A percentile compares a stretch with the other conserved stretches of the same genome.
These are phyloP conservation scores for Callospermophilus lateralis DNA, from an alignment of 2,113 vertebrate species.

Conservation along the genomic window DNA sequence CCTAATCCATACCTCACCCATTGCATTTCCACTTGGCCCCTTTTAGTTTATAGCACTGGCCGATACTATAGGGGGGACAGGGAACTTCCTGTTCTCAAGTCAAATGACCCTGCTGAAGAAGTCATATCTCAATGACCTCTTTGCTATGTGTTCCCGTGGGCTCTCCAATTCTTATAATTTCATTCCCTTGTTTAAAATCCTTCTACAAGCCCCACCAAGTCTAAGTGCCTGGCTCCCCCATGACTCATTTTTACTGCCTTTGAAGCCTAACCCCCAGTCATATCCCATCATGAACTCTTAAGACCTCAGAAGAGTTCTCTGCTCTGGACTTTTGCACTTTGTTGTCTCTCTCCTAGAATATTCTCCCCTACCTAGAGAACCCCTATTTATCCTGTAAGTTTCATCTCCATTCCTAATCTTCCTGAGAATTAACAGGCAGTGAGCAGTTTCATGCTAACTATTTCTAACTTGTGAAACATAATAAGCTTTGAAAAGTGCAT, in stretches of 20 bases:
- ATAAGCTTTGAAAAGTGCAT: neutral
- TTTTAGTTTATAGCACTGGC: neutral
- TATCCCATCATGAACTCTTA: neutral
- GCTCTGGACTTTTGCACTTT: neutral
- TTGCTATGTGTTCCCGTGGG: neutral
- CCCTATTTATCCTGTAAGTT: neutral
- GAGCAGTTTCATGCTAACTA: neutral
- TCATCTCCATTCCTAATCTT: neutral
- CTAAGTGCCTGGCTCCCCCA: neutral
- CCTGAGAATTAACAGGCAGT: neutral
- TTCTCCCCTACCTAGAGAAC: neutral
- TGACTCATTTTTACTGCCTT: neutral
- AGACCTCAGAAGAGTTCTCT: neutral
- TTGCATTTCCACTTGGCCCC: neutral
- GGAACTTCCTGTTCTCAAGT: neutral
- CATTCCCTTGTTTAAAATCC: neutral
- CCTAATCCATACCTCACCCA: neutral
- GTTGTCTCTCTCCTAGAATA: neutral
- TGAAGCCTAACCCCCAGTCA: neutral
- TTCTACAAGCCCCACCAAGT: neutral
- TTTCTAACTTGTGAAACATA: neutral
- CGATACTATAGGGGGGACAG: neutral
- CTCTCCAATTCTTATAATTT: neutral
- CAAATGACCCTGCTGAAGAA: rapidly evolving
- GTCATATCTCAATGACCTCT: neutral